Base-by-base conservation (phyloP, 1,140 invertebrate genomes). In the Drosophila tani region DNA sequence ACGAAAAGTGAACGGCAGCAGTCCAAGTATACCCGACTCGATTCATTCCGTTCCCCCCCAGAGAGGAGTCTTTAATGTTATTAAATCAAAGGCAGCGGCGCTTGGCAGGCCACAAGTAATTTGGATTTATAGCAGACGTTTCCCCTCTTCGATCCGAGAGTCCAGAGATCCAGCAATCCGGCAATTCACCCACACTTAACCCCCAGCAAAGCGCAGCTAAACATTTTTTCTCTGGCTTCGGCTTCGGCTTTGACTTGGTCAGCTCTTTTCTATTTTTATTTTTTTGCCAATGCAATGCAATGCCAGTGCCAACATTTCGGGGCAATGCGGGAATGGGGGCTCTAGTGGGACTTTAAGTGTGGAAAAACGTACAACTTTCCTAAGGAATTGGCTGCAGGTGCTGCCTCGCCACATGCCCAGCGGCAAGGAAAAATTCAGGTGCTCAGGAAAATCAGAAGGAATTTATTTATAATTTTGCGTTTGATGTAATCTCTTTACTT, bases 231-330 rank as follows among this genome's bases (percentile, higher is more conserved):
- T 35, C 41, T 19, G 40, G 17, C 21, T 58, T 50, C 24, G 40
- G 17, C 21, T 58, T 50, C 40, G 27, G 32, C 46, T 58, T 78
- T 79, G 59, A 79, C 67, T 70, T 70, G 76, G 75, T 79, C 76
- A 79, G 76, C 75, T 78, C 63, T 78, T 78, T 78, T 70, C 69
- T 78, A 70, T 78, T 78, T 78, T 70, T 78, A 70, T 78, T 78
- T 78, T 78, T 70, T 70, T 78, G 75, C 65, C 75, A 78, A 63
- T 69, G 75, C 74, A 78, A 60, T 78, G 75, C 29, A 63, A 70
- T 55, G 53, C 35, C 17, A 53, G 53, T 17, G 67, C 12, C 1
- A 11, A 15, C 11, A 6, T 6, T 5, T 6, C 9, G n/a, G 9
- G 29, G 7, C 2, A 12, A 14, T 12, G 9, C 38, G 27, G 1